Evolutionary conservation across 1,140 invertebrate genomes (phyloP), one percentile per base, ranked within the genome.

Genomic region (Vollenhovia emeryi): DNA sequence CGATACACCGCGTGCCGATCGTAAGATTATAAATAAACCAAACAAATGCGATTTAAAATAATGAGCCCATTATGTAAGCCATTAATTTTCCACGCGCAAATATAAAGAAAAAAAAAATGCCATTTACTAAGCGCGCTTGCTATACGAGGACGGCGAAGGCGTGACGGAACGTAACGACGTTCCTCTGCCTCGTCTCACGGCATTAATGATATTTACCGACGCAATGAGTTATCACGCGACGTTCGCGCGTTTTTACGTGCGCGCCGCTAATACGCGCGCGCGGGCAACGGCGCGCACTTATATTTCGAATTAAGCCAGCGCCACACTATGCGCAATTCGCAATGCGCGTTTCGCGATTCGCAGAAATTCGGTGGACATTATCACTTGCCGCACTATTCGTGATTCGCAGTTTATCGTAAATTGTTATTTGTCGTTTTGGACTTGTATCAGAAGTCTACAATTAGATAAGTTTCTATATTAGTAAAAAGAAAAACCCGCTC

Each of bases 21-120:
- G 13, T 4, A 27, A 43, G 36, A n/a, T n/a, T 78, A 50, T 66
- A 27, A 79, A 79, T 50, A 78, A 73, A 30, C 9, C 33, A 52
- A 79, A 79, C 13, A 78, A 48, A 36, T 36, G 60, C 60, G 27
- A 79, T 52, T 66, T 21, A 48, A 66, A 33, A 36, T 78, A 24
- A 52, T 50, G 60, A 66, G 21, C 13, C n/a, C 27, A 79, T 79
- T 79, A 66, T 18, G 24, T 79, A 79, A 79, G 75, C 43, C 30
- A 48, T 64, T 40, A 66, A 62, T 79, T 79, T 18, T 50, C 30
- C 75, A 66, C 43, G n/a, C 30, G 33, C 43, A 33, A 50, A 15
- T 55, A 80, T n/a, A n/a, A n/a, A n/a, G n/a, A n/a, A n/a, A n/a
- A n/a, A n/a, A n/a, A 80, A 80, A 80, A 57, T 80, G 59, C 48